A percentile compares a stretch with the other conserved stretches of the same genome.
phyloP scores from a whole-genome alignment of 2,888 invertebrate genomes.

The Drosophila suboccidentalis region DNA sequence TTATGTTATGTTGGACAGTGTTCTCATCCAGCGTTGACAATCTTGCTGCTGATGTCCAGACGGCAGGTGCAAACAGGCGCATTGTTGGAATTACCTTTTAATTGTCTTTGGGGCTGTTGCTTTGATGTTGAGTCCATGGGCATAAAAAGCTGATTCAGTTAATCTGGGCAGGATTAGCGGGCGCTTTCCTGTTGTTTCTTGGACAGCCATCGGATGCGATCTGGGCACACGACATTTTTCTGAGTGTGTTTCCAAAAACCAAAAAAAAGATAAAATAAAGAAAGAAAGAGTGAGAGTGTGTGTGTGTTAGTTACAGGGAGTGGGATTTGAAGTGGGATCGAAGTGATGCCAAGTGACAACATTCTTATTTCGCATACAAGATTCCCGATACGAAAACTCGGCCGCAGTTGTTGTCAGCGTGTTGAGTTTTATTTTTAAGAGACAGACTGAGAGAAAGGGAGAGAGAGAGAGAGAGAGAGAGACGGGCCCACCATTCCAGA shows the following conservation, averaged over 20 bases:
- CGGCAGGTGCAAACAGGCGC: constrained; percentile 71
- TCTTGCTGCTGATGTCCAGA: constrained; percentile 59
- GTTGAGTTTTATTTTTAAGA: constrained; percentile 47
- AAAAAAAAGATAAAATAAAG: not conserved
- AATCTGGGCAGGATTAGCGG: constrained; percentile 51
- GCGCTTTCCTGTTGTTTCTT: constrained; percentile 23
- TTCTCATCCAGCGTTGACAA: constrained; percentile 51
- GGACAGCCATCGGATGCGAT: constrained; percentile 40
- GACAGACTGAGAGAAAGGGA: not conserved
- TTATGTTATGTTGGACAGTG: constrained; percentile 30
- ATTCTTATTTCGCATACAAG: constrained; percentile 44
- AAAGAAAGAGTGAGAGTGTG: constrained; percentile 20
- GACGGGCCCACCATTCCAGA: constrained; percentile 43
- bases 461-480: not conserved
- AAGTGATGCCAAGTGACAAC: constrained; percentile 49
- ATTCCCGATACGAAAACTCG: constrained; percentile 25
- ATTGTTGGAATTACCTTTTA: constrained; percentile 69
- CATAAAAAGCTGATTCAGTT: constrained; percentile 51
- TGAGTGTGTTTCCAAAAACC: constrained; percentile 11
- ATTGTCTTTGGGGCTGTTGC: constrained; percentile 55
- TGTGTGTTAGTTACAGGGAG: not conserved
- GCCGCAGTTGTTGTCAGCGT: constrained; percentile 33
- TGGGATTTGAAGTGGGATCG: constrained; percentile 11
- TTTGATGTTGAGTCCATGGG: constrained; percentile 48
- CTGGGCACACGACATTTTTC: constrained; percentile 29